Evolutionary conservation across 2,888 invertebrate species (phyloP), one percentile per base, ranked within the genome.

Genomic region (Nycteola revayana): DNA sequence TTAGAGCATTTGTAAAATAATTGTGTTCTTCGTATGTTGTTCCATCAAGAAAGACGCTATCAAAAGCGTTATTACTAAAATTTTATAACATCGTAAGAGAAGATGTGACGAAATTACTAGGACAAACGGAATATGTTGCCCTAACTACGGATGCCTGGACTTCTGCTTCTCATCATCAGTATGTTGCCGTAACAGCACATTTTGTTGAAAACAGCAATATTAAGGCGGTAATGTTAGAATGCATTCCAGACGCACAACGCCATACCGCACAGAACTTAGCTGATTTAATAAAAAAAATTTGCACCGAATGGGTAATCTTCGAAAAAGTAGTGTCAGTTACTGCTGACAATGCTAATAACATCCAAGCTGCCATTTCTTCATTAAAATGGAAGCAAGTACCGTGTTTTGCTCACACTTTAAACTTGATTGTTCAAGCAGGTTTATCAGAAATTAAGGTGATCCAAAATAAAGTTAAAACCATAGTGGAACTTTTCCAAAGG

Each of bases 331-430:
- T 34, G 6, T 24, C 37, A 7, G 40, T 14, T 3, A 37, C 40
- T 7, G 21, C 22, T 11, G 44, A 45, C 29, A 45, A 45, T 20
- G 40, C 40, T 6, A 7, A 5, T 3, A 45, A 37, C 14, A 35
- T 37, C 1, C 18, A 37, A 35, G 35, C 40, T 29, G 40, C 44
- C 8, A 35, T 41, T 10, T 9, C 5, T 9, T 10, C 26, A 25
- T 21, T 10, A 6, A 24, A 32, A 7, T 45, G 40, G 44, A 33
- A 30, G 14, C 35, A 36, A 10, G 18, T 45, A 11, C 32, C 40
- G 1, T 45, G 40, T 28, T 45, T 40, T 17, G 37, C 44, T 7
- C 44, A 40, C 14, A 40, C 34, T 1, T 2, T 37, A 6, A 45
- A 45, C 14, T 9, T 45, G 0, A 27, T 34, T 7, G 44, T 40